phyloP scores from a whole-genome alignment of 2,888 invertebrate genomes.

The Drosophila mimica region DNA sequence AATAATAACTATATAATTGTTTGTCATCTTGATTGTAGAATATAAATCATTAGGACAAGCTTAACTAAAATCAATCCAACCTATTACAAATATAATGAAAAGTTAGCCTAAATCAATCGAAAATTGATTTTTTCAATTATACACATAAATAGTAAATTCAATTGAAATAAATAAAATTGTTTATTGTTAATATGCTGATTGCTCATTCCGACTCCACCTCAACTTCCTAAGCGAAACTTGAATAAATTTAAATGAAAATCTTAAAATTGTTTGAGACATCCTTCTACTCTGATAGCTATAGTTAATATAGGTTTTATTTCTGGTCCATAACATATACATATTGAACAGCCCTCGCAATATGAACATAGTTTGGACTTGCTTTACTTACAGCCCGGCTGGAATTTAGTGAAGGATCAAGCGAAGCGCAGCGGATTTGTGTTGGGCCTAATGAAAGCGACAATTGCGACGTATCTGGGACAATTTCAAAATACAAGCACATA shows the following conservation, averaged over 20 bases:
- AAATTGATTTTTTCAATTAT: too few relatives aligned
- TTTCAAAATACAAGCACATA: constrained; percentile 34
- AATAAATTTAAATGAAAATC: neutral
- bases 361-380: constrained; percentile 11
- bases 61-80: too few relatives aligned
- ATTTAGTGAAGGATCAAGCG: constrained; percentile 49
- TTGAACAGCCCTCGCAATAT: constrained; percentile 31
- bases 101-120: too few relatives aligned
- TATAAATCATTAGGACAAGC: too few relatives aligned
- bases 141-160: neutral
- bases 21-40: neutral
- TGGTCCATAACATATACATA: neutral
- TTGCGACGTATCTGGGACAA: constrained; percentile 50
- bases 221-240: neutral
- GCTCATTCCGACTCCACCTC: neutral
- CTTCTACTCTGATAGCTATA: fast-evolving
- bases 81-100: too few relatives aligned
- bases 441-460: constrained; percentile 64
- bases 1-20: neutral
- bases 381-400: constrained; percentile 41
- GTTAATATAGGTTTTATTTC: neutral
- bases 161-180: neutral
- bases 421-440: constrained; percentile 61
- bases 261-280: neutral
- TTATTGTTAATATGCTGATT: too few relatives aligned